These are phyloP conservation scores for Pinctada fucata DNA, from an alignment of 2,888 invertebrate species.

Conservation along the genomic window DNA sequence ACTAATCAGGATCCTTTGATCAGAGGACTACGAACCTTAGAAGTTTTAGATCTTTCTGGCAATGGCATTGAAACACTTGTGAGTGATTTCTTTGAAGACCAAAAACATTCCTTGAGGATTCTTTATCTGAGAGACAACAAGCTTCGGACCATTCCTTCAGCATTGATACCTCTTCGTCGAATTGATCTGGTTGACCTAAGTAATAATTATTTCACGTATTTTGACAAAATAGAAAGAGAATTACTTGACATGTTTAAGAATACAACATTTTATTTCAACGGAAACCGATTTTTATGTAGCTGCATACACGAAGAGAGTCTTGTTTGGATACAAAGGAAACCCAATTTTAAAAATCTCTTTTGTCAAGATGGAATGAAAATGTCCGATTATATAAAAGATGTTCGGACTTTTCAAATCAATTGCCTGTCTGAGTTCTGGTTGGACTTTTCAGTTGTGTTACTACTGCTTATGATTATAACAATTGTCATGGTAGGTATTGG, in stretches of 20 bases:
- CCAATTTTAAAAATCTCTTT: background rate
- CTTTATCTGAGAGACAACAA: background rate
- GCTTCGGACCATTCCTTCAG: background rate
- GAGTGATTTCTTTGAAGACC: background rate
- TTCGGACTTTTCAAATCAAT: background rate
- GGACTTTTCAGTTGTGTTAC: background rate
- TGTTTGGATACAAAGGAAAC: background rate
- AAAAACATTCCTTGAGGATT: background rate
- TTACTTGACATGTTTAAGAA: background rate
- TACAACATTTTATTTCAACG: background rate
- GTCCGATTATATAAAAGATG: background rate
- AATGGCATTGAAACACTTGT: background rate
- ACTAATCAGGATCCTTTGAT: background rate
- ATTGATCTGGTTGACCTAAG: background rate
- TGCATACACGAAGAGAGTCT: background rate
- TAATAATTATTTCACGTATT: background rate
- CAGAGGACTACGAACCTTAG: background rate
- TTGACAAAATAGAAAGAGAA: background rate
- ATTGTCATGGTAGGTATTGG: background rate
- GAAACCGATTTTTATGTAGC: background rate
- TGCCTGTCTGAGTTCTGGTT: background rate
- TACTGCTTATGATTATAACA: background rate
- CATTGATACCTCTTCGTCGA: background rate
- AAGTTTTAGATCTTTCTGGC: background rate
- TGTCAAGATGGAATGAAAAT: background rate